Base-by-base conservation (phyloP, 2,888 invertebrate species). In the Myopa testacea region DNA sequence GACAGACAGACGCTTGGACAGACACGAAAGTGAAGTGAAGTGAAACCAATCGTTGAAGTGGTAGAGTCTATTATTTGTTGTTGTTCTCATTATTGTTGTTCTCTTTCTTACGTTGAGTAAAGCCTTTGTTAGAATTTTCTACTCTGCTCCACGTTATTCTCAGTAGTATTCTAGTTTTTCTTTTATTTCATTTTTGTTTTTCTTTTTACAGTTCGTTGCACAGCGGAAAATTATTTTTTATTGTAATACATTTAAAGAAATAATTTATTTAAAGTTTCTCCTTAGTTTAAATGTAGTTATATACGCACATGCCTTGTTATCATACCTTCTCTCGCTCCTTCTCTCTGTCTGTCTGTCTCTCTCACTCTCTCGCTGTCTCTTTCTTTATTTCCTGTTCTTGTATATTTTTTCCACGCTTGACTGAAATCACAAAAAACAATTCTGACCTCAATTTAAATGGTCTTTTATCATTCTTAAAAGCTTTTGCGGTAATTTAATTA, bases 371-470 rank as follows among this genome's bases (percentile, higher is more conserved):
- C n/a, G 5, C 14, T 34, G 2, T 63, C n/a, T 63, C n/a, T 62
- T 45, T 40, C 12, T 40, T 26, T 26, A 26, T 26, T 26, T 26
- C 26, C 26, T 26, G 26, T 26, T 26, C 26, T 26, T 26, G 45
- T 45, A 45, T n/a, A 10, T 73, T 55, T 38, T 50, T 75, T 62
- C 10, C 45, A 16, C 55, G 52, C n/a, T 38, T 67, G 65, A 14
- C 67, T 75, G 55, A 34, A 45, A 45, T 45, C 65, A 16, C 52
- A 37, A 37, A 34, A 67, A 75, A 45, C 2, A 75, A 45, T 67
- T 65, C 55, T 75, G 67, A 67, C 75, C 75, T 75, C 75, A 75
- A 75, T 75, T 75, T 67, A 75, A 58, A 12, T 16, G 50, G n/a
- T 3, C n/a, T 69, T 45, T 69, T 45, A 69, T 75, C 55, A 52